Evolutionary conservation across 2,113 vertebrate genomes (phyloP).

Genomic region (Ceyx cyanopectus): DNA sequence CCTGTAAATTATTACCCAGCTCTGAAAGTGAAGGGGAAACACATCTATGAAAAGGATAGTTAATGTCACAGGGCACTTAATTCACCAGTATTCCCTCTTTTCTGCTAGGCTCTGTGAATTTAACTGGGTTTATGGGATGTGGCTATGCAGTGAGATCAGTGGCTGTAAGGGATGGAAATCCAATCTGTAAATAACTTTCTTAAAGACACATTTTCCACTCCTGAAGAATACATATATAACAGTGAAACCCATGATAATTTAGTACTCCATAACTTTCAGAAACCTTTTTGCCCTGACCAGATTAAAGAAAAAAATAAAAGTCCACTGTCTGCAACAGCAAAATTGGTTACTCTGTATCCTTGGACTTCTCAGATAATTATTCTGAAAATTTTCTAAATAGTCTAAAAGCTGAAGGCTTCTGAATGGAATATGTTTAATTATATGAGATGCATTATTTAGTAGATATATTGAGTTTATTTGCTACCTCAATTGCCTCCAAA

Average conservation of each 20-base stretch:
- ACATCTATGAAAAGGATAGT: background rate
- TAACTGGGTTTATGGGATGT: background rate
- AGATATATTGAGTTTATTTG: background rate
- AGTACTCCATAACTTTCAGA: background rate
- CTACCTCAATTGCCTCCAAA: background rate
- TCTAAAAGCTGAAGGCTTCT: background rate
- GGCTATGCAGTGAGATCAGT: background rate
- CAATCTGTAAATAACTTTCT: background rate
- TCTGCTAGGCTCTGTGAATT: background rate
- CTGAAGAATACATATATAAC: background rate
- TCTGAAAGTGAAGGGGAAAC: background rate
- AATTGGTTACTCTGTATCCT: background rate
- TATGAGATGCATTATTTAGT: background rate
- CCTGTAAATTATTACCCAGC: background rate
- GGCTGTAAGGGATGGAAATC: background rate
- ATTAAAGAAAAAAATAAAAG: background rate
- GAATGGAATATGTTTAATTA: background rate
- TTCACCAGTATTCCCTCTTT: background rate
- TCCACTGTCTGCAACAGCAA: background rate
- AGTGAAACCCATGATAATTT: background rate
- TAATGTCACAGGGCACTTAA: background rate
- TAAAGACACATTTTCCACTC: accelerated
- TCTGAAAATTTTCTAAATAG: background rate
- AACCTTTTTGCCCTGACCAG: background rate
- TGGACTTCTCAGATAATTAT: background rate